A percentile compares a stretch with the other conserved stretches of the same genome.
Evolutionary conservation across 2,888 invertebrate genomes (phyloP).

Genomic region (Oscheius sp.): DNA sequence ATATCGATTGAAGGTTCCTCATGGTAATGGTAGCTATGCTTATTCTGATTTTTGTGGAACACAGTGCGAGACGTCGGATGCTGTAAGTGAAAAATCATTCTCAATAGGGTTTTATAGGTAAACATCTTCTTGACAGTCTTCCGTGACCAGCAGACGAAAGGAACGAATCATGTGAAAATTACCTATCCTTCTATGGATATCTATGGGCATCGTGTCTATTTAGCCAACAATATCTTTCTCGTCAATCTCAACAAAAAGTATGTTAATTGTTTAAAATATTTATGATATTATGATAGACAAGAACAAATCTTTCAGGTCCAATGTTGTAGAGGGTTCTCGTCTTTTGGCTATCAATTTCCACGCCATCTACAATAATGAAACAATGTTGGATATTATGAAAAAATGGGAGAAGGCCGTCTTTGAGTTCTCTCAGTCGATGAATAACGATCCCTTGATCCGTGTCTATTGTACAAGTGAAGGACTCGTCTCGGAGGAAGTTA

Average conservation of each 20-base stretch:
- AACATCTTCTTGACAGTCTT: conserved; percentile 68
- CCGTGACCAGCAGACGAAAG: conserved; percentile 61
- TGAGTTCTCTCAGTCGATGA: conserved; percentile 58
- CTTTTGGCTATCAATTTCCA: conserved; percentile 69
- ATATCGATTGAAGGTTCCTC: conserved; percentile 64
- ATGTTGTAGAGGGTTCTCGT: conserved; percentile 59
- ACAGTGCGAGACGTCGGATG: conserved; percentile 69
- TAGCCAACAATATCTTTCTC: conserved; percentile 69
- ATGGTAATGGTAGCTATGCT: conserved; percentile 57
- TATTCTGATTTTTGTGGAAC: conserved; percentile 70
- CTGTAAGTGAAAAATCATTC: conserved; percentile 41
- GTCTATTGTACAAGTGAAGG: conserved; percentile 67
- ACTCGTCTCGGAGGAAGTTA: conserved; percentile 67
- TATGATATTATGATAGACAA: neutral
- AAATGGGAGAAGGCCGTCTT: conserved; percentile 67
- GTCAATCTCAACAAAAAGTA: conserved; percentile 64
- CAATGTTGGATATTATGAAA: conserved; percentile 62
- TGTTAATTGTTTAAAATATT: no score
- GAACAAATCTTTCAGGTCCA: conserved; percentile 47
- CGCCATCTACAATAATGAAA: conserved; percentile 65
- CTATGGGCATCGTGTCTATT: conserved; percentile 67
- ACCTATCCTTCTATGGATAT: conserved; percentile 70
- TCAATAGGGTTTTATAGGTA: conserved; percentile 32
- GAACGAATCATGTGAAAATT: conserved; percentile 61
- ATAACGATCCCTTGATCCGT: conserved; percentile 57